phyloP scores from a whole-genome alignment of 1,140 invertebrate genomes.

The Brachionus koreanus region DNA sequence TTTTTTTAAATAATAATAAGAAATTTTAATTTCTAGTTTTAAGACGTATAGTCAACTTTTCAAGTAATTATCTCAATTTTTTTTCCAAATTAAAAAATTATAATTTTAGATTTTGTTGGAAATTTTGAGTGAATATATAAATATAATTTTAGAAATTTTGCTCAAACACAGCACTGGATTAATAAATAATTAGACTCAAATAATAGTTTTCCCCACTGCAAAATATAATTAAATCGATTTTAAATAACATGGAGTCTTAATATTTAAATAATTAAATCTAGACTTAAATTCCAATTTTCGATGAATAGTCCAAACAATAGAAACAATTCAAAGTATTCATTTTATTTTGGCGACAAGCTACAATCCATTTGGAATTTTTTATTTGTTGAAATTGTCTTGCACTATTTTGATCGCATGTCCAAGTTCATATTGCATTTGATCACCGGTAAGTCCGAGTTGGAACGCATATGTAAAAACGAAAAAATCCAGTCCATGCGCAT shows the following conservation, averaged over 20 bases:
- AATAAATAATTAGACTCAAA: not conserved
- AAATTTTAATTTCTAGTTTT: not conserved
- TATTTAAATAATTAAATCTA: not conserved
- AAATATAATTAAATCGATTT: slow-evolving; percentile 11
- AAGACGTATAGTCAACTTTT: not conserved
- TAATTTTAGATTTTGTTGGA: not conserved
- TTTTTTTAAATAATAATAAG: not conserved
- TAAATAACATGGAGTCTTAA: slow-evolving; percentile 2
- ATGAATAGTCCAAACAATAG: slow-evolving; percentile 21
- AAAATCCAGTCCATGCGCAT: slow-evolving; percentile 68
- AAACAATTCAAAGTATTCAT: not conserved
- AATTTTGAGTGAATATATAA: not conserved
- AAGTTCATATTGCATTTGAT: slow-evolving; percentile 83
- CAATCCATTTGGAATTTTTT: slow-evolving; percentile 46
- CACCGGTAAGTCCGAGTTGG: slow-evolving; percentile 80
- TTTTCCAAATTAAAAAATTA: not conserved
- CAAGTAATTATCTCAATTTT: not conserved
- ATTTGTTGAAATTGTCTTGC: slow-evolving; percentile 45
- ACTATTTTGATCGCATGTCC: slow-evolving; percentile 51
- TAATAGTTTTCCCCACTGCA: not conserved
- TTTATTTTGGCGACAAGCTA: slow-evolving; percentile 47
- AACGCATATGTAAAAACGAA: slow-evolving; percentile 82
- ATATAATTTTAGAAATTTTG: not conserved
- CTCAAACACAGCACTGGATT: not conserved
- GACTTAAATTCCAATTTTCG: not conserved